Percentiles rank a stretch among this genome's conserved stretches.
Evolutionary conservation across 1,140 invertebrate genomes (phyloP).

Genomic region (Hylaeus volcanicus): DNA sequence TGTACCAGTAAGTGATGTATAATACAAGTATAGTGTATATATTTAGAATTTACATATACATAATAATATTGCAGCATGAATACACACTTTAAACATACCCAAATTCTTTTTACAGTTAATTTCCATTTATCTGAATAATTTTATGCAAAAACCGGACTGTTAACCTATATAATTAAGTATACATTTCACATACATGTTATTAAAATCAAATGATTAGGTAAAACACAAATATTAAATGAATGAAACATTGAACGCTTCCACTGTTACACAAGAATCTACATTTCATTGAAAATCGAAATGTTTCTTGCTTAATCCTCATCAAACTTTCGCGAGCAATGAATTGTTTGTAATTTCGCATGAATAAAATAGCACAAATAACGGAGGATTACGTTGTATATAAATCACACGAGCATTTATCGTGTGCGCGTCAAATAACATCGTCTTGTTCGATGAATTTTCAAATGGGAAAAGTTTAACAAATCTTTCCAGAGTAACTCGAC

Average conservation of each 20-base stretch:
- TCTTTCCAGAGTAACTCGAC: neutral
- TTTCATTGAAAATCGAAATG: neutral
- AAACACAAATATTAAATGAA: neutral
- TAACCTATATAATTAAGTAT: neutral
- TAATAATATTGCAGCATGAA: neutral
- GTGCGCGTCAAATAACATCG: constrained; percentile 26
- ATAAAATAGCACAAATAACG: constrained; percentile 1
- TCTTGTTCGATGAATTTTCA: neutral
- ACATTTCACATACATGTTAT: neutral
- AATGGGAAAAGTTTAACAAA: neutral
- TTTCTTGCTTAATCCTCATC: neutral
- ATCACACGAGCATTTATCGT: constrained; percentile 28
- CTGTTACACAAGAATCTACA: neutral
- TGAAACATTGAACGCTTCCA: neutral
- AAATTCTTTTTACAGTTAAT: neutral
- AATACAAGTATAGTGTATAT: neutral
- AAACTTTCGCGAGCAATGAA: neutral
- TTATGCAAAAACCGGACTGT: neutral
- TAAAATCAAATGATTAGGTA: neutral
- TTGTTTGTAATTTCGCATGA: neutral
- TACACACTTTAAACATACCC: neutral
- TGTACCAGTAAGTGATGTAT: neutral
- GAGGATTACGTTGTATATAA: constrained; percentile 20
- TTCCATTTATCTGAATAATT: constrained; percentile 5
- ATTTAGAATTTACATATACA: neutral